A percentile compares a stretch with the other conserved stretches of the same genome.
Conservation (phyloP, 2,113 vertebrate species). For the Paraplagusia blochii region DNA sequence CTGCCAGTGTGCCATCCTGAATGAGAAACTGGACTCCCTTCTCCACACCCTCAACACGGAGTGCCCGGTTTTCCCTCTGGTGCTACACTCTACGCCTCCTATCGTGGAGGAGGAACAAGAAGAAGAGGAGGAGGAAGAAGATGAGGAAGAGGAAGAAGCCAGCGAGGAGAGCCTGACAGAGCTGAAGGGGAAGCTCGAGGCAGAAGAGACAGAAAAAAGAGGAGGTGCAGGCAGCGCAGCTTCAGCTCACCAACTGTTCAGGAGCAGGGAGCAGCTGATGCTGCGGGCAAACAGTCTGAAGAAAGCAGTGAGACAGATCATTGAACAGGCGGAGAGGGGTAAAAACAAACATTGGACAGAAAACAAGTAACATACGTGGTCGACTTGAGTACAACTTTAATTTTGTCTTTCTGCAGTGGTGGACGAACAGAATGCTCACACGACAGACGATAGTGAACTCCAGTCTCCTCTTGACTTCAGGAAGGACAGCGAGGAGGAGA, state of each 20-base stretch:
- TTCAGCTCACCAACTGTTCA: constrained; percentile 78
- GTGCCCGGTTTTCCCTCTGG: constrained; percentile 68
- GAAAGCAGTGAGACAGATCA: constrained; percentile 94
- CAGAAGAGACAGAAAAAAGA: constrained; percentile 77
- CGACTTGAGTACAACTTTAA: too few relatives aligned
- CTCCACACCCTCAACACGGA: constrained; percentile 88
- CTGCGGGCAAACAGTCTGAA: constrained; percentile 95
- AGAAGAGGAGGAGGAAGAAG: constrained; percentile 77
- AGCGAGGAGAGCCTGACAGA: constrained; percentile 90
- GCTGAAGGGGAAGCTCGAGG: constrained; percentile 82
- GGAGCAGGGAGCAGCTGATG: constrained; percentile 88
- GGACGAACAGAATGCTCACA: constrained; percentile 87
- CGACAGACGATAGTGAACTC: constrained; percentile 78
- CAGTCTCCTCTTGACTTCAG: constrained; percentile 79
- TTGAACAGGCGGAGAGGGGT: constrained; percentile 96
- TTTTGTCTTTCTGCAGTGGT: constrained; percentile 74
- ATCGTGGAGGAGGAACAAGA: constrained; percentile 87
- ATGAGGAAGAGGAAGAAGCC: constrained; percentile 78
- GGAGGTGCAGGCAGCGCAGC: constrained; percentile 43
- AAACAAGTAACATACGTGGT: too few relatives aligned
- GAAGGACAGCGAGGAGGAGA: constrained; percentile 85
- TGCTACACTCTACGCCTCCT: constrained; percentile 73
- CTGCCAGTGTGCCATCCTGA: constrained; percentile 86
- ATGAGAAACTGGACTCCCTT: constrained; percentile 93
- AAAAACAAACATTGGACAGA: neutral